Conservation (phyloP, 2,113 vertebrate species). For the Pleuronectes platessa region DNA sequence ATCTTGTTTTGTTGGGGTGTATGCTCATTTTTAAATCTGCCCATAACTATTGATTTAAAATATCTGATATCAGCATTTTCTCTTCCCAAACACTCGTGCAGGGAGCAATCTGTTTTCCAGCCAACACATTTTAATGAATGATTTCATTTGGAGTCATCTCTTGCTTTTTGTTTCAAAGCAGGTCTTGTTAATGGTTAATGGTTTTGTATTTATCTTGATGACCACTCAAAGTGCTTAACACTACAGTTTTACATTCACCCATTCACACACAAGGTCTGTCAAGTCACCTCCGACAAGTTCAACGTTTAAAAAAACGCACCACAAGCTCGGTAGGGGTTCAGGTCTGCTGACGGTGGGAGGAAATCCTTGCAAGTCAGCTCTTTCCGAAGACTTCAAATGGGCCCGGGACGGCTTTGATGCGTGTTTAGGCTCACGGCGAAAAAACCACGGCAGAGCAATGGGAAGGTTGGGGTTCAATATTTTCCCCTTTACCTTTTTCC, state of each 20-base stretch:
- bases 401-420: slow-evolving; percentile 57
- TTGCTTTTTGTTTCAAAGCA: slow-evolving; percentile 20
- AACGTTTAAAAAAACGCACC: slow-evolving; percentile 5
- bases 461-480: slow-evolving; percentile 11
- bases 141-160: slow-evolving; percentile 18
- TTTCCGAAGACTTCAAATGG: slow-evolving; percentile 64
- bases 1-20: not conserved
- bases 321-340: slow-evolving; percentile 20
- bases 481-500: not conserved
- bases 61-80: not conserved
- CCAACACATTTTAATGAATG: not conserved
- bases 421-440: slow-evolving; percentile 64
- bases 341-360: slow-evolving; percentile 58
- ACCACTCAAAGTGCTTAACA: too few species aligned
- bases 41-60: not conserved
- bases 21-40: not conserved
- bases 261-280: too few species aligned
- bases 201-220: too few species aligned
- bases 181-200: too few species aligned
- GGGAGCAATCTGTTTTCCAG: not conserved
- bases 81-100: not conserved
- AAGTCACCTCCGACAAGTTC: not conserved
- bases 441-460: slow-evolving; percentile 25
- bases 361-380: slow-evolving; percentile 67
- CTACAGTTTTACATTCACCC: too few species aligned